These are phyloP conservation scores for Ypsolopha sequella DNA, from an alignment of 2,888 invertebrate genomes.

Conservation along the genomic window DNA sequence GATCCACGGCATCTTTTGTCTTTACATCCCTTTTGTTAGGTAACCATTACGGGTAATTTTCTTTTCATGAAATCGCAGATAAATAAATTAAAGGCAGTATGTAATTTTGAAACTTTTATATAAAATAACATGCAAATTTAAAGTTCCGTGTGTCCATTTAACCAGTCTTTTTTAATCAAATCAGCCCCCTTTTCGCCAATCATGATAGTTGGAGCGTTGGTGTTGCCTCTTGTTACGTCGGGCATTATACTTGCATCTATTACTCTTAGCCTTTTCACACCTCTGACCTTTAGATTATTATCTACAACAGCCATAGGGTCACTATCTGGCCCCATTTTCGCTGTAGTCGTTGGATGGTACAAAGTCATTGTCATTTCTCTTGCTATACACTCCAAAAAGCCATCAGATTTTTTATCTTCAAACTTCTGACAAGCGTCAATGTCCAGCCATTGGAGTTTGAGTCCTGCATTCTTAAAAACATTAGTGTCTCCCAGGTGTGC, in stretches of 20 bases:
- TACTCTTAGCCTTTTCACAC: conserved; percentile 43
- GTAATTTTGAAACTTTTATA: too few species aligned
- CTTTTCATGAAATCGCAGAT: too few species aligned
- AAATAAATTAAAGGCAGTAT: too few species aligned
- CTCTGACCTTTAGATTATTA: conserved; percentile 25
- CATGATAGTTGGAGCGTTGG: conserved; percentile 51
- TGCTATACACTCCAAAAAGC: conserved; percentile 37
- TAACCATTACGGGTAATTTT: too few species aligned
- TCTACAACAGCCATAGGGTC: conserved; percentile 30
- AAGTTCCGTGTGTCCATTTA: too few species aligned
- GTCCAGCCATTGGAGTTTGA: conserved; percentile 22
- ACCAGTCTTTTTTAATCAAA: conserved; percentile 1
- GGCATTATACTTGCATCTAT: conserved; percentile 45
- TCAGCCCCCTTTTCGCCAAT: conserved; percentile 13
- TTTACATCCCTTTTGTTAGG: too few species aligned
- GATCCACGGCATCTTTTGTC: too few species aligned
- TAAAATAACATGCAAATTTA: too few species aligned
- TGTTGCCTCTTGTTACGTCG: conserved; percentile 48
- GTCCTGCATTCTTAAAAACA: conserved; percentile 24
- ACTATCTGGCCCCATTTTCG: conserved; percentile 55
- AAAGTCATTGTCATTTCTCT: conserved; percentile 27
- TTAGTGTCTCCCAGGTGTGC: conserved; percentile 26
- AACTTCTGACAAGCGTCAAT: conserved; percentile 26
- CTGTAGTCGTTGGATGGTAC: conserved; percentile 69
- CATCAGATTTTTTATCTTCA: conserved; percentile 17